These are phyloP conservation scores for Halictus rubicundus DNA, from an alignment of 1,140 invertebrate genomes.

Conservation along the genomic window DNA sequence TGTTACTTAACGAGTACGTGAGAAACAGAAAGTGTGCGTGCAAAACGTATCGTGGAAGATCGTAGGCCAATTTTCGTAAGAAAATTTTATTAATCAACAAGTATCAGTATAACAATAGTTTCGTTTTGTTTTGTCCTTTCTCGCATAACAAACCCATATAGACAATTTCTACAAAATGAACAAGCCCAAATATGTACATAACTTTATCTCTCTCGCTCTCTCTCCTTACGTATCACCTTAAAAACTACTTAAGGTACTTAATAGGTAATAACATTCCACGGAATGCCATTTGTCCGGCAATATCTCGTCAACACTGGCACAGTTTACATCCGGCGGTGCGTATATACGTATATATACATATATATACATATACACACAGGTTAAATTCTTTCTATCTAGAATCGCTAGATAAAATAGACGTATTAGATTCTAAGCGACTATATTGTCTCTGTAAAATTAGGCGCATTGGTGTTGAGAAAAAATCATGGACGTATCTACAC, in stretches of 20 bases:
- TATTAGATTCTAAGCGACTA: background rate
- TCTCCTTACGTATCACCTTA: slow-evolving; percentile 43
- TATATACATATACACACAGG: background rate
- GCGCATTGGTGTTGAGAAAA: background rate
- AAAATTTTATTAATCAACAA: slow-evolving; percentile 79
- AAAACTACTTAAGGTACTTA: slow-evolving; percentile 71
- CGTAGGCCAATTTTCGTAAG: slow-evolving; percentile 76
- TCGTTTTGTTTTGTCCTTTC: slow-evolving; percentile 58
- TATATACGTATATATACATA: background rate
- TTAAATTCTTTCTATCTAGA: slow-evolving; percentile 20
- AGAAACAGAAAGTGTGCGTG: slow-evolving; percentile 56
- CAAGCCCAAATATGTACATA: slow-evolving; percentile 71
- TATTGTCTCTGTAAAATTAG: slow-evolving; percentile 7
- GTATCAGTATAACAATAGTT: slow-evolving; percentile 72
- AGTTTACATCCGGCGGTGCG: slow-evolving; percentile 10
- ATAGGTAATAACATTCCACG: slow-evolving; percentile 77
- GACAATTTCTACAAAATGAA: slow-evolving; percentile 62
- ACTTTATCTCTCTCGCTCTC: slow-evolving; percentile 45
- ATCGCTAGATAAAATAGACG: slow-evolving; percentile 10
- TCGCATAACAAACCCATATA: slow-evolving; percentile 78
- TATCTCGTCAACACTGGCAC: slow-evolving; percentile 65
- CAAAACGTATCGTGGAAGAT: slow-evolving; percentile 67
- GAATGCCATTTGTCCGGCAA: slow-evolving; percentile 71
- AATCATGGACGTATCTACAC: background rate
- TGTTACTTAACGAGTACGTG: slow-evolving; percentile 41